Base-by-base conservation (phyloP, 2,113 vertebrate genomes). In the Nothoprocta perdicaria region DNA sequence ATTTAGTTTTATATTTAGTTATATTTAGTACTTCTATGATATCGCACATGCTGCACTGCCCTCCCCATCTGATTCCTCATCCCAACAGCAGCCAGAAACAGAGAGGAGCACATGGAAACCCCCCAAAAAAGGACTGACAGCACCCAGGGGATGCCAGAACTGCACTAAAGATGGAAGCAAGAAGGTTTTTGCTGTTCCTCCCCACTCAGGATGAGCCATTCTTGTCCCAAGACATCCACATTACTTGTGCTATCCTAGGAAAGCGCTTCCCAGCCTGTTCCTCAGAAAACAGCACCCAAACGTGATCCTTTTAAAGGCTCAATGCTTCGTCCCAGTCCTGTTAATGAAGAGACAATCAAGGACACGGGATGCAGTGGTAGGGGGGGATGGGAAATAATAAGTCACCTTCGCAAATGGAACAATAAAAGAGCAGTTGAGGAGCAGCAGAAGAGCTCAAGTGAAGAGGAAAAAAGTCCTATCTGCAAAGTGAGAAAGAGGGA, bases 401-500 rank as follows among this genome's bases (percentile, higher is more conserved):
- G 38, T 63, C 63, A 71, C 52, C 52, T 80, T 84, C 7, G 15
- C 3, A 14, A 27, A 8, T 18, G 33, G 55, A 83, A 90, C 1
- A 63, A 46, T 23, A 48, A 14, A 9, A 38, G 21, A 78, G 17
- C 0, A 62, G 14, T 4, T 12, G 29, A 84, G 24, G 58, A 90
- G 67, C 1, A 12, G n/a, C 21, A 50, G 67, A 83, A 21, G 2
- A 82, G 61, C 11, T 40, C 10, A 19, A 68, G 31, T 22, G 61
- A 55, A 71, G 48, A 68, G 33, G 73, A 73, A 58, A 66, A 53
- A 68, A 84, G 10, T 18, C 85, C 11, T 73, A 69, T 86, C 88
- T 95, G 83, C 80, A 94, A 90, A 75, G 83, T 86, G 86, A 82
- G 46, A 62, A 29, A 92, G 74, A 18, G 35, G 22, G 78, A 71